These are phyloP conservation scores for Promerops cafer DNA, from an alignment of 2,113 vertebrate species.

Conservation along the genomic window DNA sequence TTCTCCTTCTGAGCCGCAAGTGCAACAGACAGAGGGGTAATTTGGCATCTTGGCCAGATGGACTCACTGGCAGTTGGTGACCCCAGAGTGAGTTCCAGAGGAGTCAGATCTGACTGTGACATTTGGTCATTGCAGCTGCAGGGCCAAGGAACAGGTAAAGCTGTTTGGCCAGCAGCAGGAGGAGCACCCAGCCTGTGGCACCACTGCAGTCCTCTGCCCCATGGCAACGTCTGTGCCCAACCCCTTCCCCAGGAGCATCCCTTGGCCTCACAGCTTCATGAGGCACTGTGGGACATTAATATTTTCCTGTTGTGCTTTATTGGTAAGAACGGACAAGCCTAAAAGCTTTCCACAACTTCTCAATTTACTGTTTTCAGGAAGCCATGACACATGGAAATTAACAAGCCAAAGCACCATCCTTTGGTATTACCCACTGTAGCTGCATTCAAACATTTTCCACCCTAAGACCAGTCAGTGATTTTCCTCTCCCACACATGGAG, in stretches of 20 bases:
- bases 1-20: neutral
- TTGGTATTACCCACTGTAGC: neutral
- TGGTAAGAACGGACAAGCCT: neutral
- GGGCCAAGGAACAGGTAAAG: neutral
- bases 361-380: neutral
- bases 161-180: fast-evolving
- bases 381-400: neutral
- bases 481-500: neutral
- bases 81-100: neutral
- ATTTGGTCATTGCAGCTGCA: neutral
- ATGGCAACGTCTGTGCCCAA: neutral
- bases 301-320: neutral
- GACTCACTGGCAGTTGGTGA: neutral
- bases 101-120: neutral
- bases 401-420: neutral
- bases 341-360: neutral
- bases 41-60: neutral
- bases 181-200: neutral
- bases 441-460: neutral
- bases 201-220: neutral
- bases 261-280: fast-evolving
- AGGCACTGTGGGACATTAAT: neutral
- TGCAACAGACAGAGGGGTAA: neutral
- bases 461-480: neutral
- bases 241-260: neutral